Base-by-base conservation (phyloP, 2,888 invertebrate genomes). In the Euplexia lucipara region DNA sequence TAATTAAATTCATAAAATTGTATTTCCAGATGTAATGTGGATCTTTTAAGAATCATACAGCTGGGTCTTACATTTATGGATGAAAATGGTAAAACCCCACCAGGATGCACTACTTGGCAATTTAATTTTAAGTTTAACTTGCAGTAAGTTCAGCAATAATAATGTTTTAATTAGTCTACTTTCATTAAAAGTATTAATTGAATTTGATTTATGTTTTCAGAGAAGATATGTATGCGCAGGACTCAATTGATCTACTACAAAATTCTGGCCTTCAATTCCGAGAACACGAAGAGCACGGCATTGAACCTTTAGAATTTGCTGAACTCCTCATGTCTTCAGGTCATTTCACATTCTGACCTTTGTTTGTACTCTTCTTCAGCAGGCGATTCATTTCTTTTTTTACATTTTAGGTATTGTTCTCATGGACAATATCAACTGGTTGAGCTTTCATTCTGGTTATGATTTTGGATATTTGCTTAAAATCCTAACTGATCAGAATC, bases 111-210 rank as follows among this genome's bases (percentile, higher is more conserved):
- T 54, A 99, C 99, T 41, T 99, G 99, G 99, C 99, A 99, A 94
- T 99, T 99, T 91, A 99, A 99, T 96, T 99, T 99, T 93, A 99
- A 99, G 95, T 99, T 99, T 88, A 99, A 99, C 92, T 96, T 99
- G 80, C 97, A 98, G 98, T 99, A 96, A 97, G 97, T 88, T 53
- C 41, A 18, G 12, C 7, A 60, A 20, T 8, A 26, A 32, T 16
- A 20, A 14, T 41, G 0, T 49, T 48, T 10, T 12, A 26, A 26
- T 47, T 16, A 10, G 9, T 32, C n/a, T n/a, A 44, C 7, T 52
- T 20, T 1, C 35, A 16, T 16, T 22, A 10, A 12, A 42, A 45
- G 1, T 14, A 7, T 39, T 7, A 48, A 18, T 52, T 26, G 6
- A 48, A 45, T 10, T 44, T 42, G 1, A n/a, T 34, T 61, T 68